A percentile compares a stretch with the other conserved stretches of the same genome.
Evolutionary conservation across 1,140 invertebrate genomes (phyloP).

Genomic region (Pachypsylla venusta): DNA sequence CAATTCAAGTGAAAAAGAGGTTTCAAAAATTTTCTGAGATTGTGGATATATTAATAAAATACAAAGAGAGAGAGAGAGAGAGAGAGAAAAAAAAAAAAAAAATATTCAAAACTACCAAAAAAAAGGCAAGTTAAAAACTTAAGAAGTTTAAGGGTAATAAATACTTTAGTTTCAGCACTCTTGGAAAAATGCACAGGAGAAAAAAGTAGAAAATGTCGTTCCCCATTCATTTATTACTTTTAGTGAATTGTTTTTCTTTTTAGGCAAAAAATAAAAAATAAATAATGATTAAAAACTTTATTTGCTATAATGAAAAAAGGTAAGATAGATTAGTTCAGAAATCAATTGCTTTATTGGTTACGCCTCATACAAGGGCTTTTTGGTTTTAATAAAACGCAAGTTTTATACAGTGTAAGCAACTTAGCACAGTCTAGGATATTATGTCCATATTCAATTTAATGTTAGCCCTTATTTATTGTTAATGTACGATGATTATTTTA

Average conservation of each 20-base stretch:
- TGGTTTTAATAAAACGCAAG: no score
- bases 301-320: constrained; percentile 2
- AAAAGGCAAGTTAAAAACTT: neutral
- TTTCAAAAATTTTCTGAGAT: no score
- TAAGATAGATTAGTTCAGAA: neutral
- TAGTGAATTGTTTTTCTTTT: neutral
- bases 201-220: neutral
- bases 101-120: no score
- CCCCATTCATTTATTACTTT: neutral
- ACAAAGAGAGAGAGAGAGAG: no score
- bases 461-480: no score
- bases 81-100: no score
- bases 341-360: neutral
- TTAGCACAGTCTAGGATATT: no score
- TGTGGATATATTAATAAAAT: no score
- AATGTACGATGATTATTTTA: no score
- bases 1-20: no score
- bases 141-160: neutral
- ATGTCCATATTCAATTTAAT: no score
- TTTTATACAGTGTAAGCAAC: no score
- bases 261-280: neutral
- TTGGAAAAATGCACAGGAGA: neutral
- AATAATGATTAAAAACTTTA: constrained; percentile 1
- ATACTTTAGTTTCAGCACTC: constrained; percentile 1
- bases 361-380: neutral